phyloP scores from a whole-genome alignment of 2,888 invertebrate genomes.

The Epistrophella euchroma region DNA sequence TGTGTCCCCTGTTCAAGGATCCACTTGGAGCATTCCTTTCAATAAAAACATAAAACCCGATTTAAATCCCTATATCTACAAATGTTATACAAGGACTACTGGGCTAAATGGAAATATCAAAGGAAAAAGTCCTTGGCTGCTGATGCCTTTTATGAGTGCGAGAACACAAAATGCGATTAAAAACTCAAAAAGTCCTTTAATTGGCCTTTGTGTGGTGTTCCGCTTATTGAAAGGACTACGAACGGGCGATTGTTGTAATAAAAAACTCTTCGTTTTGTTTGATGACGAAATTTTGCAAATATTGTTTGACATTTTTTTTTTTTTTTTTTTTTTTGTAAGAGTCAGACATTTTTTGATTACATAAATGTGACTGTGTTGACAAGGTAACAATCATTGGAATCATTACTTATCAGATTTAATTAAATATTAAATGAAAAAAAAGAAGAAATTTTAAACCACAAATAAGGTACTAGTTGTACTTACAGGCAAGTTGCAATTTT shows the following conservation, averaged over 20 bases:
- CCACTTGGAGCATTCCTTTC: constrained; percentile 49
- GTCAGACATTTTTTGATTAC: constrained; percentile 37
- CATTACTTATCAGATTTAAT: constrained; percentile 63
- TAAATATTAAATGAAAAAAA: constrained; percentile 30
- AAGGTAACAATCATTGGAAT: constrained; percentile 58
- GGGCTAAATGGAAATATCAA: constrained; percentile 38
- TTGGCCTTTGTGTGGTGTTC: constrained; percentile 54
- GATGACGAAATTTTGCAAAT: constrained; percentile 35
- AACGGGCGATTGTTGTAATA: not conserved
- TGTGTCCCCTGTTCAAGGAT: constrained; percentile 43
- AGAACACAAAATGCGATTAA: constrained; percentile 66
- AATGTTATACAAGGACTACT: not conserved
- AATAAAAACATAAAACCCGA: constrained; percentile 49
- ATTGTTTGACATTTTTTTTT: constrained; percentile 22
- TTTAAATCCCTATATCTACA: constrained; percentile 44
- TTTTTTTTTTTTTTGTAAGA: constrained; percentile 40
- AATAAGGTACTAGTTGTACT: not conserved
- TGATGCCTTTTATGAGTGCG: constrained; percentile 37
- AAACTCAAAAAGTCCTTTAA: constrained; percentile 56
- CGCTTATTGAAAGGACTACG: constrained; percentile 4
- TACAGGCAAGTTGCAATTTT: not conserved
- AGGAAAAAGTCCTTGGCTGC: constrained; percentile 39
- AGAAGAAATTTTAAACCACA: constrained; percentile 45
- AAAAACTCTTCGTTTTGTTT: constrained; percentile 15
- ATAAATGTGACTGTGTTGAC: constrained; percentile 32